A percentile compares a stretch with the other conserved stretches of the same genome.
Conservation (phyloP, 1,140 invertebrate genomes). For the Euura lappo region DNA sequence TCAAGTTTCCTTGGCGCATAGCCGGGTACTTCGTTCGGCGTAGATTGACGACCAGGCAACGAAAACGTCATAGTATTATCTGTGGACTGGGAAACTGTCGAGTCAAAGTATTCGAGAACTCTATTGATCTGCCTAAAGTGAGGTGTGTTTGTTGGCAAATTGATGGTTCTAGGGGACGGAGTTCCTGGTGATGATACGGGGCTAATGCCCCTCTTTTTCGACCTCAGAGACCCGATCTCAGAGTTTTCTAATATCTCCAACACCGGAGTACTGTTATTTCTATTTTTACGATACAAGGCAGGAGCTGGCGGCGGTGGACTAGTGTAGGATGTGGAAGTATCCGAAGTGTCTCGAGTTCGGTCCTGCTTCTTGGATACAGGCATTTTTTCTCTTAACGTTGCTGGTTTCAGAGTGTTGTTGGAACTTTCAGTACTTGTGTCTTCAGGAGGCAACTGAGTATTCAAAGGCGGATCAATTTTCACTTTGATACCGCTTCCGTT, state of each 20-base stretch:
- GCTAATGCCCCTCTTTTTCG: constrained; percentile 33
- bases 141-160: constrained; percentile 48
- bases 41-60: constrained; percentile 19
- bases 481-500: constrained; percentile 24
- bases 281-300: constrained; percentile 21
- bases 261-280: constrained; percentile 41
- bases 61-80: constrained; percentile 3
- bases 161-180: constrained; percentile 52
- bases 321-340: constrained; percentile 52
- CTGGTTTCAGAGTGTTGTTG: constrained; percentile 28
- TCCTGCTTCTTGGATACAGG: background rate
- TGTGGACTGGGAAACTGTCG: background rate
- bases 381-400: constrained; percentile 21
- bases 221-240: constrained; percentile 26
- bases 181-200: constrained; percentile 57
- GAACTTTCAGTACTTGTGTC: constrained; percentile 47
- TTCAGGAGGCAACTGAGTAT: constrained; percentile 20
- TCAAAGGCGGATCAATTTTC: constrained; percentile 23
- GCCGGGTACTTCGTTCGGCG: constrained; percentile 20
- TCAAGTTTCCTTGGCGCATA: constrained; percentile 10
- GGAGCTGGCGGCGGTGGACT: constrained; percentile 43
- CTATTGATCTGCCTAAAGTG: constrained; percentile 28
- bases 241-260: constrained; percentile 50
- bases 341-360: constrained; percentile 45
- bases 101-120: constrained; percentile 29